Conservation (phyloP, 2,797 vertebrate species). For the Brotula barbata region DNA sequence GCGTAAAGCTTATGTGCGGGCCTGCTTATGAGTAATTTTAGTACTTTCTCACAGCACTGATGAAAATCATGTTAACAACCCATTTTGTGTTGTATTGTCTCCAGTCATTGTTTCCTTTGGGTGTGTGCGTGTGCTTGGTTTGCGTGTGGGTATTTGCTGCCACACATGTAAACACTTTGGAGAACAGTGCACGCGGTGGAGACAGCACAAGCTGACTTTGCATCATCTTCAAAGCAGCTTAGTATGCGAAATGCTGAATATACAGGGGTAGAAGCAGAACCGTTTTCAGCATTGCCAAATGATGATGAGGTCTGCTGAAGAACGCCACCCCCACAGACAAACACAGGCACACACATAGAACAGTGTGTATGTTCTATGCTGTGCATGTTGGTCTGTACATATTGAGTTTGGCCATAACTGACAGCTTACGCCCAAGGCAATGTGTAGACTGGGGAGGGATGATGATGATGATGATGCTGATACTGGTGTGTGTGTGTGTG, state of each 20-base stretch:
- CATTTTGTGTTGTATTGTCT: background rate
- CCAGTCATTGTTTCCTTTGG: no score
- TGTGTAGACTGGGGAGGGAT: slow-evolving; percentile 37
- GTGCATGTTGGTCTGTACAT: slow-evolving; percentile 13
- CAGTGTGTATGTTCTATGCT: background rate
- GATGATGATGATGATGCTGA: slow-evolving; percentile 9
- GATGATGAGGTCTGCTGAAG: background rate
- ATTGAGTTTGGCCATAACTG: slow-evolving; percentile 51
- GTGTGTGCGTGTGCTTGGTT: no score
- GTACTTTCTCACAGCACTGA: background rate
- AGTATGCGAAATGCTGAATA: background rate
- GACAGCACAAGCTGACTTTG: background rate
- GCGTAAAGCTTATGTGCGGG: no score
- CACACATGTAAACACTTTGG: background rate
- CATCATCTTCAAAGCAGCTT: background rate
- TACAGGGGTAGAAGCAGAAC: background rate
- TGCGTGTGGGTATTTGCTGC: no score
- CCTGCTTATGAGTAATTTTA: background rate
- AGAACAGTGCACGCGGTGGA: background rate
- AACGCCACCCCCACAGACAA: no score
- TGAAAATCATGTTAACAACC: background rate
- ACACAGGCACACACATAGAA: no score
- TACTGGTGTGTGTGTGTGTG: slow-evolving; percentile 12
- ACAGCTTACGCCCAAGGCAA: slow-evolving; percentile 59
- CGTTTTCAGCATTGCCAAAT: background rate